phyloP scores from a whole-genome alignment of 30 jellyfish, hydroid and myxozoan species.

The Aurelia sp. region DNA sequence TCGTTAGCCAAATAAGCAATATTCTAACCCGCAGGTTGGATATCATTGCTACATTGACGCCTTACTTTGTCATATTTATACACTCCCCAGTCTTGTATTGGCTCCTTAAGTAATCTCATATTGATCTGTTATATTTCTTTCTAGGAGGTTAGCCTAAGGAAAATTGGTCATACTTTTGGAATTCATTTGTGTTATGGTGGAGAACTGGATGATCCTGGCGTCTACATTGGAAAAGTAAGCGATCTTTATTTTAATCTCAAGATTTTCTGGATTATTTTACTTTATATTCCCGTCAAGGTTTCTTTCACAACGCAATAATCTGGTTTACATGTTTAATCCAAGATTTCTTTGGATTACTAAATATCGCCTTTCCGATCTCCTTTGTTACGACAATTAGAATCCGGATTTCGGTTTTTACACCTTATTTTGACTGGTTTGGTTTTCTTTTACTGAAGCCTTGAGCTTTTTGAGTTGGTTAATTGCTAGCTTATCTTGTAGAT shows the following conservation, averaged over 20 bases:
- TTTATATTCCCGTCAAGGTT: background rate
- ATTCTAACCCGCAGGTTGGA: background rate
- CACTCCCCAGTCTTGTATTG: too few relatives aligned
- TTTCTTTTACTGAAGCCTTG: too few relatives aligned
- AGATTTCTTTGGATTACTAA: background rate
- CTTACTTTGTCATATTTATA: background rate
- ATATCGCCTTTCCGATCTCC: background rate
- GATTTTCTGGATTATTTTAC: background rate
- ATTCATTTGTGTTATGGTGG: conserved; percentile 86
- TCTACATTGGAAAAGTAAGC: conserved; percentile 87
- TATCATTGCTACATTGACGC: background rate
- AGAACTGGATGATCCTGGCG: conserved; percentile 87
- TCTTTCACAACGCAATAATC: background rate
- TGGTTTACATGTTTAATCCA: too few relatives aligned
- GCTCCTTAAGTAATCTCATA: background rate
- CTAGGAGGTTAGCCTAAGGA: conserved; percentile 76
- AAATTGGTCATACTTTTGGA: conserved; percentile 66
- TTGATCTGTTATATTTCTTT: background rate
- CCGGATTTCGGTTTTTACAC: too few relatives aligned
- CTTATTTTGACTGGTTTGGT: too few relatives aligned
- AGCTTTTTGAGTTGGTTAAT: too few relatives aligned
- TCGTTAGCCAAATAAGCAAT: background rate
- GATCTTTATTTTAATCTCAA: background rate
- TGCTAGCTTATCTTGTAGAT: too few relatives aligned
- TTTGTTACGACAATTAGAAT: background rate